A percentile compares a stretch with the other conserved stretches of the same genome.
Conservation (phyloP, 2,113 vertebrate genomes). For the Irena cyanogastra region DNA sequence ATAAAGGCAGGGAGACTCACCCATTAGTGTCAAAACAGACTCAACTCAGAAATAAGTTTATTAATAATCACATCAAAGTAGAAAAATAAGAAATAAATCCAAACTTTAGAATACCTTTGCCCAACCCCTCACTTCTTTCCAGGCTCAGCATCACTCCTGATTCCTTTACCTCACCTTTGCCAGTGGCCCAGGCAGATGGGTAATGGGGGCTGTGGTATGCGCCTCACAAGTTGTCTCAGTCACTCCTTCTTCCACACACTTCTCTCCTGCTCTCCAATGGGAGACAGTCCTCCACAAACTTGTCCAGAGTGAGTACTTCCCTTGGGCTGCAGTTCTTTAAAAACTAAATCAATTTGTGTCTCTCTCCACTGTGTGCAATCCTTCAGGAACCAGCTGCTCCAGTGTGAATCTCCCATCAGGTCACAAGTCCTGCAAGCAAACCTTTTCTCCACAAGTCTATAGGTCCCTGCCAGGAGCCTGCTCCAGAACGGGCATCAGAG, state of each 20-base stretch:
- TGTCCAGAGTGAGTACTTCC: not conserved
- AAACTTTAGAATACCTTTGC: not conserved
- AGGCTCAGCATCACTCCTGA: not conserved
- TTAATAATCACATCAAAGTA: not conserved
- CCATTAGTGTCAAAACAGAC: not conserved
- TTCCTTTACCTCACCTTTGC: not conserved
- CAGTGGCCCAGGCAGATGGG: fast-evolving
- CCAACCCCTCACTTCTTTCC: not conserved
- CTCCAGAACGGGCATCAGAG: not conserved
- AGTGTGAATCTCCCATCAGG: fast-evolving
- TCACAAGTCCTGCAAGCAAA: not conserved
- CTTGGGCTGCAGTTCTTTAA: not conserved
- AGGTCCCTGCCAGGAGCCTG: not conserved
- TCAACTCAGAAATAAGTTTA: not conserved
- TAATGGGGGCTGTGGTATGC: not conserved
- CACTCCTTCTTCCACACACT: fast-evolving
- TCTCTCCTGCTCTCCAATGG: not conserved
- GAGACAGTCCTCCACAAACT: not conserved
- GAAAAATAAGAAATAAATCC: not conserved
- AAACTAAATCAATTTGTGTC: not conserved
- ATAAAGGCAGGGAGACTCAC: not conserved
- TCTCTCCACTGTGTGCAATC: not conserved
- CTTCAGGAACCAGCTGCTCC: fast-evolving
- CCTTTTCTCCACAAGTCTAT: not conserved
- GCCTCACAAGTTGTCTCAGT: not conserved